Evolutionary conservation across 2,797 vertebrate genomes (phyloP).

Genomic region (Zalophus californianus): DNA sequence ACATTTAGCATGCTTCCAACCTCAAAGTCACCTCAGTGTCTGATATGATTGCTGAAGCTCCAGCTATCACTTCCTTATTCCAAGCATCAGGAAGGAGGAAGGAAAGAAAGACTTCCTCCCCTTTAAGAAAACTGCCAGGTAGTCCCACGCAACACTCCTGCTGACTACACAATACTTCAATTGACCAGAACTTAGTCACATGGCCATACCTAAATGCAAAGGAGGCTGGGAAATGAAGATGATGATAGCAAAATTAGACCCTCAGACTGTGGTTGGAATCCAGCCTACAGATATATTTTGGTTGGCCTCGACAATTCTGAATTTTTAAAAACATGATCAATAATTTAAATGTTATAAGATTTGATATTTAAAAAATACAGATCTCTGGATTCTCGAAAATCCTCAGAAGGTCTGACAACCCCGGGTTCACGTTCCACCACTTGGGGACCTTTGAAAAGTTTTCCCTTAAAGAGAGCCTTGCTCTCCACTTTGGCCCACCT

Average conservation of each 20-base stretch:
- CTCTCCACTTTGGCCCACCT: background rate
- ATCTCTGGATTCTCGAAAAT: background rate
- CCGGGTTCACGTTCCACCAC: background rate
- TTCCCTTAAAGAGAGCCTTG: background rate
- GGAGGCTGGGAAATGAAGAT: background rate
- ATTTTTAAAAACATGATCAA: background rate
- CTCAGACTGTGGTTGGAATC: background rate
- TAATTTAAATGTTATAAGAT: background rate
- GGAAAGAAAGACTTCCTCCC: background rate
- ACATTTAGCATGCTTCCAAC: background rate
- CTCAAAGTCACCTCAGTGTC: background rate
- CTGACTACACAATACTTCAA: background rate
- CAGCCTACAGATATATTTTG: background rate
- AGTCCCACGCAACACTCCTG: background rate
- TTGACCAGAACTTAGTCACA: background rate
- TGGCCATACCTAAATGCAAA: background rate
- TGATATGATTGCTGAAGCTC: background rate
- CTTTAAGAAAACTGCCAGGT: background rate
- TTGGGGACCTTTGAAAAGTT: background rate
- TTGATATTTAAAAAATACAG: background rate
- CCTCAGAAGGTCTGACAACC: background rate
- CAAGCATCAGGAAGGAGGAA: background rate
- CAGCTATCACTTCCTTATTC: background rate
- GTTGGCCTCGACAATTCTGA: background rate
- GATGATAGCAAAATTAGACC: background rate